Conservation (phyloP, 2,888 invertebrate species). For the Drosophila leonis region DNA sequence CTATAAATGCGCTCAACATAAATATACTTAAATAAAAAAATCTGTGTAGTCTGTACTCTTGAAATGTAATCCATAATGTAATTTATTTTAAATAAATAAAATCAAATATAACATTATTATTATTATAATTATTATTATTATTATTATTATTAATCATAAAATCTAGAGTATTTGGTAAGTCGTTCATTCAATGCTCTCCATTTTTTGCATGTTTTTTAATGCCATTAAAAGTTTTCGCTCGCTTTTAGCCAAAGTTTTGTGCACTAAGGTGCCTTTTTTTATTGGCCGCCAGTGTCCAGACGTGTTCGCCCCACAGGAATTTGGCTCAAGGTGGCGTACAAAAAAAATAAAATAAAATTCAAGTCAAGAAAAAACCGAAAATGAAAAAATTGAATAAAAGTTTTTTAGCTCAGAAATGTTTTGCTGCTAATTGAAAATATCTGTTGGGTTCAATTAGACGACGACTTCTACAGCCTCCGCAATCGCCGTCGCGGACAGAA, state of each 20-base stretch:
- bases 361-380: constrained; percentile 34
- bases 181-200: background rate
- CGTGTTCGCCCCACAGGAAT: constrained; percentile 80
- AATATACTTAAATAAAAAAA: no score
- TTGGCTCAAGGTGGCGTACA: constrained; percentile 77
- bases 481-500: constrained; percentile 25
- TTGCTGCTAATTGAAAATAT: constrained; percentile 85
- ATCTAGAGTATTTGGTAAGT: constrained; percentile 12
- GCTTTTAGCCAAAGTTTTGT: constrained; percentile 63
- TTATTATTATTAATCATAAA: background rate
- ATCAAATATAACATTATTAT: background rate
- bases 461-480: constrained; percentile 55
- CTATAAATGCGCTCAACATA: no score
- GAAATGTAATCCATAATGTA: background rate
- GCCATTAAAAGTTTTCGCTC: constrained; percentile 82
- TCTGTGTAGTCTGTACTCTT: background rate
- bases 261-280: constrained; percentile 80
- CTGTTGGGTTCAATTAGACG: constrained; percentile 85
- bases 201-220: constrained; percentile 68
- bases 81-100: background rate
- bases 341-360: constrained; percentile 17
- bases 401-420: constrained; percentile 81
- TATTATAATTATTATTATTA: no score
- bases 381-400: constrained; percentile 69
- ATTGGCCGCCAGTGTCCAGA: constrained; percentile 70